Conservation (phyloP, 1,140 invertebrate species). For the Oedothorax gibbosus region DNA sequence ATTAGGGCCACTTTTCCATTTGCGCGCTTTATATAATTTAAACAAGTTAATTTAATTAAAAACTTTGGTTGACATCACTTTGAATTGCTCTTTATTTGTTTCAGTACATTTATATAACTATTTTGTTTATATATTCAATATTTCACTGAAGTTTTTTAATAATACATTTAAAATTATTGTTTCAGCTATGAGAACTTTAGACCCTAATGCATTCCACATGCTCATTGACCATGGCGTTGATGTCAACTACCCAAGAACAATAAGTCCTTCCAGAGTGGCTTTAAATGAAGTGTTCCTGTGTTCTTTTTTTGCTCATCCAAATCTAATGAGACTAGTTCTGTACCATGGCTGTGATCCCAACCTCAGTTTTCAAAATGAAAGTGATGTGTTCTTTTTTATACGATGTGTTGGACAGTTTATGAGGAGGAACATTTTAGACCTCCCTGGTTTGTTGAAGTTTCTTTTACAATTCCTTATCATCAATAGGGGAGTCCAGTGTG, state of each 20-base stretch:
- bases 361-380: conserved; percentile 10
- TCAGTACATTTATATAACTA: not conserved
- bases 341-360: conserved; percentile 45
- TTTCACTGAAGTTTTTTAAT: not conserved
- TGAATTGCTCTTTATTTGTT: not conserved
- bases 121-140: not conserved
- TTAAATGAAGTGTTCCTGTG: conserved; percentile 45
- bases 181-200: conserved; percentile 7
- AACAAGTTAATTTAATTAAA: not conserved
- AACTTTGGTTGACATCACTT: not conserved
- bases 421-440: not conserved
- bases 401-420: conserved; percentile 12
- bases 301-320: not conserved
- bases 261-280: no score
- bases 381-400: conserved; percentile 13
- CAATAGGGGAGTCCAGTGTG: not conserved
- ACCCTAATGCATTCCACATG: conserved; percentile 7
- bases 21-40: not conserved
- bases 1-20: not conserved
- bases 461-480: conserved; percentile 14
- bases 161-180: not conserved
- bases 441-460: conserved; percentile 6
- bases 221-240: conserved; percentile 28
- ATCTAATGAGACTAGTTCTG: not conserved
- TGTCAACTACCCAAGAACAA: conserved; percentile 22